Conservation (phyloP, 2,888 invertebrate species). For the Cataglyphis albicans region DNA sequence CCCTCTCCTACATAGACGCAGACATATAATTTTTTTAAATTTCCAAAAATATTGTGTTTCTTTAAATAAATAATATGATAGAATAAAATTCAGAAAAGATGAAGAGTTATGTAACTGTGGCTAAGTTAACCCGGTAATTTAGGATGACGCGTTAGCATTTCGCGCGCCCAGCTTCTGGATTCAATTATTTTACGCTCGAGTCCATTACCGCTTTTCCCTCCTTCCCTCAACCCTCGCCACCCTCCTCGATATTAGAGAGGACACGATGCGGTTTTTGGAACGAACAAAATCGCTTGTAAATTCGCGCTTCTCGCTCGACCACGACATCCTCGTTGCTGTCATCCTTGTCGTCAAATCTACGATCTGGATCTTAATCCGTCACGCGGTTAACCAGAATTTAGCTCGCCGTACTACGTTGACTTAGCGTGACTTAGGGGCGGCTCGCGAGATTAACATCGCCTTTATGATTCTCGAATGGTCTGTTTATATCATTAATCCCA, state of each 20-base stretch:
- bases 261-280: constrained; percentile 18
- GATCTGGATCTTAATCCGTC: constrained; percentile 43
- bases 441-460: constrained; percentile 1
- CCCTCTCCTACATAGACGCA: background rate
- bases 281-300: constrained; percentile 50
- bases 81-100: constrained; percentile 2
- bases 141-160: constrained; percentile 24
- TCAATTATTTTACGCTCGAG: constrained; percentile 34
- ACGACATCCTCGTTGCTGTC: constrained; percentile 15
- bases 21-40: background rate
- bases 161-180: background rate
- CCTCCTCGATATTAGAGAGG: constrained; percentile 15
- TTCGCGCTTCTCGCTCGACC: constrained; percentile 20
- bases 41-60: background rate
- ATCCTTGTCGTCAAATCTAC: background rate
- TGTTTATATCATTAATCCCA: constrained; percentile 40
- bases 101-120: background rate
- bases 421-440: constrained; percentile 26
- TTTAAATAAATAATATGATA: background rate
- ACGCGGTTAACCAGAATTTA: constrained; percentile 51
- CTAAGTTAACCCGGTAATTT: constrained; percentile 23
- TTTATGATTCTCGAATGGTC: constrained; percentile 28
- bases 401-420: background rate
- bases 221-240: background rate
- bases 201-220: constrained; percentile 20